Evolutionary conservation across 2,888 invertebrate genomes (phyloP).

Genomic region (Dolomedes plantarius): DNA sequence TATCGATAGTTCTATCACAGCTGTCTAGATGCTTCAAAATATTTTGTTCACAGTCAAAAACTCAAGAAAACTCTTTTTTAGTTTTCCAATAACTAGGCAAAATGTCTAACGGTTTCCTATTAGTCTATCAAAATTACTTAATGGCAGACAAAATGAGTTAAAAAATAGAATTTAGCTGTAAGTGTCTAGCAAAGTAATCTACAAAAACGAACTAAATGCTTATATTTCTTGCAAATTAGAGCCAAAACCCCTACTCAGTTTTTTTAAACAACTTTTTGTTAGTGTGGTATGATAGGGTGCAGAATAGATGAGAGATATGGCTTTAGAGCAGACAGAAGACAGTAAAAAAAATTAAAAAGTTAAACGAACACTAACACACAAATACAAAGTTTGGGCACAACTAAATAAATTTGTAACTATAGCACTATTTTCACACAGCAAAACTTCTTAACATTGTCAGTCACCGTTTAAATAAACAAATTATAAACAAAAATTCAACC

Average conservation of each 20-base stretch:
- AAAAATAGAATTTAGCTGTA: no score
- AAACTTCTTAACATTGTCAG: constrained; percentile 36
- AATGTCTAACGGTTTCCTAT: not conserved
- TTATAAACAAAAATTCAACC: not conserved
- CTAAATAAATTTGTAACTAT: constrained; percentile 46
- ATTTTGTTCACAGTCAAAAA: not conserved
- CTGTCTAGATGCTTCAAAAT: not conserved
- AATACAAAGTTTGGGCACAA: constrained; percentile 56
- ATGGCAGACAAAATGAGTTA: no score
- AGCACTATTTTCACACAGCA: constrained; percentile 37
- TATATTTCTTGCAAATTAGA: no score
- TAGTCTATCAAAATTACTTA: no score
- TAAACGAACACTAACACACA: not conserved
- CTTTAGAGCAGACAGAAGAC: constrained; percentile 9
- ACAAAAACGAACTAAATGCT: no score
- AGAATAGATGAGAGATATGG: no score
- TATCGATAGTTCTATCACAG: constrained; percentile 6
- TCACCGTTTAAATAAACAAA: not conserved
- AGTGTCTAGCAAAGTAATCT: no score
- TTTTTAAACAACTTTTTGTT: no score
- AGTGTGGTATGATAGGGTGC: not conserved
- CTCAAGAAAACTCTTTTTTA: not conserved
- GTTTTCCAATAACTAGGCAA: no score
- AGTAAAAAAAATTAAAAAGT: constrained; percentile 23
- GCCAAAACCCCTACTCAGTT: no score